Base-by-base conservation (phyloP, 2,888 invertebrate species). In the Stenchaetothrips biformis region DNA sequence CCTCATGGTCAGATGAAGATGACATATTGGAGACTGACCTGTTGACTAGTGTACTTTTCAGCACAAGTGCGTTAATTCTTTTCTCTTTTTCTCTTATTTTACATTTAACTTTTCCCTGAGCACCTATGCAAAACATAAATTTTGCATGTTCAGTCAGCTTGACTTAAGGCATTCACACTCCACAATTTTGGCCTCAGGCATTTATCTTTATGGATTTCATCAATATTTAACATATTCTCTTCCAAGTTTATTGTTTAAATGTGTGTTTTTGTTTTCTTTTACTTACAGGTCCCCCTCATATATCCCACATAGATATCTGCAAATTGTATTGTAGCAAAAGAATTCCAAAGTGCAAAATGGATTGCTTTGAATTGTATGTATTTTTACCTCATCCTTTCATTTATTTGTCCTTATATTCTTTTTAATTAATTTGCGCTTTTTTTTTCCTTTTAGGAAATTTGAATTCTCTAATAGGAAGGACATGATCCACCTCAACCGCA, bases 351-450 rank as follows among this genome's bases (percentile, higher is more conserved):
- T 74, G 67, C 25, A 21, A 25, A 11, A 21, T 74, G 21, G 67
- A 74, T n/a, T 74, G 67, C 67, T 74, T 74, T 74, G 67, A 74
- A 74, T 11, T 25, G 67, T 74, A 25, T 25, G 67, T 74, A 2
- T 21, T 67, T 67, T 21, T 25, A 11, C 7, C 8, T 74, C 2
- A 6, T 13, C 53, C 16, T 9, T 74, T 74, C 25, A 7, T 25
- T 25, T 21, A 25, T 74, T 2, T 21, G 6, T 18, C 7, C n/a
- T 9, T 25, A 25, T 25, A 6, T 11, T 2, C 7, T 25, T 4
- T 8, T 25, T 25, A 11, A 7, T 7, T 2, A 74, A 74, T 74
- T 8, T 25, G 21, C 2, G 6, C 1, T 8, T 11, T 25, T 21
- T 25, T 25, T 1, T 74, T 25, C 11, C 7, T 74, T 25, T 4